Conservation (phyloP, 2,888 invertebrate genomes). For the Sinelater perroti region DNA sequence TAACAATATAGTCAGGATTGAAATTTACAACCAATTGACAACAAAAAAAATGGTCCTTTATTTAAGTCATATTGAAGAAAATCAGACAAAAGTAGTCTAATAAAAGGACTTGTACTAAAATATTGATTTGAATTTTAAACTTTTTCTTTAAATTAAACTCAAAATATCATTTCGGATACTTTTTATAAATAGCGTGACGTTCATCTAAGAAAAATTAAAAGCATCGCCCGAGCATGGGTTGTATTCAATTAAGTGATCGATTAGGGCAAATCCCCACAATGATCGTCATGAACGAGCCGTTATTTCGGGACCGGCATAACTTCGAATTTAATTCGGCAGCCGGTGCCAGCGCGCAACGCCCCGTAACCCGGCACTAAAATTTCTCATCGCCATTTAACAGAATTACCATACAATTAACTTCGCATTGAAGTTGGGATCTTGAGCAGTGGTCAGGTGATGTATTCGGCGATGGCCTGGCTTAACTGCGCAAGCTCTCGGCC, state of each 20-base stretch:
- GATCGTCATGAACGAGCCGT: slow-evolving; percentile 3
- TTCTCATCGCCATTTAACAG: slow-evolving; percentile 49
- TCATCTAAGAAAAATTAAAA: neutral
- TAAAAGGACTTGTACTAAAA: no score
- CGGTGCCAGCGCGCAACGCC: slow-evolving; percentile 23
- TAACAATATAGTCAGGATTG: no score
- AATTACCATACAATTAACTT: slow-evolving; percentile 51
- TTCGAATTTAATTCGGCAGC: slow-evolving; percentile 36
- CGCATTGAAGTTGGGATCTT: slow-evolving; percentile 45
- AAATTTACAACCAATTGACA: no score
- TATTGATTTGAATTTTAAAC: no score
- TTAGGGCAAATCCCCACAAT: slow-evolving; percentile 10
- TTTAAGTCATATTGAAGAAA: no score
- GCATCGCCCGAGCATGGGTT: neutral
- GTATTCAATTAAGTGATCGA: neutral
- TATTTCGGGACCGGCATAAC: slow-evolving; percentile 26
- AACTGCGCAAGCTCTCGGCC: slow-evolving; percentile 42
- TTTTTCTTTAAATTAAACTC: no score
- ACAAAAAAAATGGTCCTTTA: no score
- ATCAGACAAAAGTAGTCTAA: no score
- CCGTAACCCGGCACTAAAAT: slow-evolving; percentile 43
- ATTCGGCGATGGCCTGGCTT: slow-evolving; percentile 40
- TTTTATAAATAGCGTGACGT: neutral
- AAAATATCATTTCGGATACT: no score
- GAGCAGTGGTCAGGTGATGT: slow-evolving; percentile 48